A percentile compares a stretch with the other conserved stretches of the same genome.
phyloP scores from a whole-genome alignment of 2,888 invertebrate genomes.

The Ochropleura plecta region DNA sequence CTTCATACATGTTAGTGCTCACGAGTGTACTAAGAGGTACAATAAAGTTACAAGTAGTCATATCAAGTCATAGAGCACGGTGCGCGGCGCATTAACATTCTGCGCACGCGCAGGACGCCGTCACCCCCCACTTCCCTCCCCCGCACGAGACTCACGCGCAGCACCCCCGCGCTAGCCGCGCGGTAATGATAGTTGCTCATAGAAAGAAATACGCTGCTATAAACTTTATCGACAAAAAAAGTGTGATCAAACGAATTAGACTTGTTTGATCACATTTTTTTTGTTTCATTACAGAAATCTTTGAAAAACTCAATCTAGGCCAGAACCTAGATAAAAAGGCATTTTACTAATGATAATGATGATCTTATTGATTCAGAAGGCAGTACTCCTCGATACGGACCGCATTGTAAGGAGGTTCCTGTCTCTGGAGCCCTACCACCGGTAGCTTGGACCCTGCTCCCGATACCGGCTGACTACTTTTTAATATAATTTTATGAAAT shows the following conservation, averaged over 20 bases:
- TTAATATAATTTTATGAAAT: too few species aligned
- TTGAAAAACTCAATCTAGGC: background rate
- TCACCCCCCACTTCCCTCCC: constrained; percentile 50
- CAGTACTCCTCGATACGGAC: too few species aligned
- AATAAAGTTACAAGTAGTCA: constrained; percentile 59
- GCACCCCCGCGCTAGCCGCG: constrained; percentile 25
- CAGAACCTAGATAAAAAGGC: background rate
- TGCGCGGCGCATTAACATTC: constrained; percentile 76
- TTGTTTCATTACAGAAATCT: background rate
- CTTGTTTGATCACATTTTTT: too few species aligned
- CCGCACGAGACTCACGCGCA: constrained; percentile 39
- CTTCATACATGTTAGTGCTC: background rate
- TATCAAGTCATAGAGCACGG: constrained; percentile 69
- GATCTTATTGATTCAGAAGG: too few species aligned
- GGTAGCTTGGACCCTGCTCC: too few species aligned
- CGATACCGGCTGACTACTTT: too few species aligned
- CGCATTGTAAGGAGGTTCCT: too few species aligned
- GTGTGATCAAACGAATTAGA: background rate
- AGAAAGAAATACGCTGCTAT: constrained; percentile 32
- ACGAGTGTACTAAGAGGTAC: constrained; percentile 25
- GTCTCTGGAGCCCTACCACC: too few species aligned
- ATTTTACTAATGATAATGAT: background rate
- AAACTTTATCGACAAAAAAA: background rate
- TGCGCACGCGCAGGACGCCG: constrained; percentile 74
- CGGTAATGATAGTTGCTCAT: background rate